Percentiles rank a stretch among this genome's conserved stretches.
phyloP scores from a whole-genome alignment of 2,113 vertebrate genomes.

The Platycercus adscitus region DNA sequence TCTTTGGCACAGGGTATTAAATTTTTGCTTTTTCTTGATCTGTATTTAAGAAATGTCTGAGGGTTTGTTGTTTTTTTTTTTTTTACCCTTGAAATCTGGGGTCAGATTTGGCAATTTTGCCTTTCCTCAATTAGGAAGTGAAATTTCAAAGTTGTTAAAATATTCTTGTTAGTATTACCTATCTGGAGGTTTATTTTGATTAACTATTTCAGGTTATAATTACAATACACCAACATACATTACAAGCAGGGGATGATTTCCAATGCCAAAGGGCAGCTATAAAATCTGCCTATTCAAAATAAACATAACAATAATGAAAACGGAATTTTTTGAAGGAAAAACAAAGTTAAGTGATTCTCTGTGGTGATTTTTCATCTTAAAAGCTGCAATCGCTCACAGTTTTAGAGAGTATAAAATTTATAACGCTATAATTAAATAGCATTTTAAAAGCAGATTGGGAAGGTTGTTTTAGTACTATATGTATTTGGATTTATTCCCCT shows the following conservation, averaged over 20 bases:
- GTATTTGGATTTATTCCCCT: neutral
- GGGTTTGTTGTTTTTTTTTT: neutral
- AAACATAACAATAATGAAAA: neutral
- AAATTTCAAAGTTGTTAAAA: neutral
- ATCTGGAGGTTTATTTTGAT: neutral
- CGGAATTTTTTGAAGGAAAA: neutral
- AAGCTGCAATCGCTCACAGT: neutral
- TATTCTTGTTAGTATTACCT: neutral
- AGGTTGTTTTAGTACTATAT: neutral
- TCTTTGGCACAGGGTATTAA: neutral
- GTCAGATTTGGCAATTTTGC: neutral
- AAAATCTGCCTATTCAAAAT: neutral
- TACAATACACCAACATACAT: neutral
- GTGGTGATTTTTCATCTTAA: neutral
- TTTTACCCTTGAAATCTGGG: neutral
- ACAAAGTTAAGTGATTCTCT: neutral
- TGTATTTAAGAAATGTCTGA: neutral
- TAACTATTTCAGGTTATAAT: neutral
- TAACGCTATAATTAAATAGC: neutral
- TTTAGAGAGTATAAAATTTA: neutral
- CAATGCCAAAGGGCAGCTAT: neutral
- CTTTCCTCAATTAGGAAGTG: neutral
- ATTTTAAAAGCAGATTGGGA: neutral
- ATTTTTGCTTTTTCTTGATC: neutral
- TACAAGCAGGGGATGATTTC: neutral